These are phyloP conservation scores for Lipotes vexillifer DNA, from an alignment of 2,113 vertebrate genomes.

Conservation along the genomic window DNA sequence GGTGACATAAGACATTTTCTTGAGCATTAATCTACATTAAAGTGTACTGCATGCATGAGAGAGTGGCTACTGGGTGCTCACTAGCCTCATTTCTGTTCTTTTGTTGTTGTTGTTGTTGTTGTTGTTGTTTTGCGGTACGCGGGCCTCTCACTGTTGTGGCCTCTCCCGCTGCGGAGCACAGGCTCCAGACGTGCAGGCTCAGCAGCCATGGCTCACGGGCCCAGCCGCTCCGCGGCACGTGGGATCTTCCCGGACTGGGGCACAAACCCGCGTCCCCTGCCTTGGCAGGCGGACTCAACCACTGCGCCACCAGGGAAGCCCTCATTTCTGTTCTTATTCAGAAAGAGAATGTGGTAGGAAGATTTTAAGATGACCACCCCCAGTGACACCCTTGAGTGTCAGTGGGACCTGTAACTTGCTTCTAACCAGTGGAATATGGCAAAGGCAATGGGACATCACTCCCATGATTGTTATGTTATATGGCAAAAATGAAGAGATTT, in stretches of 20 bases:
- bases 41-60: background rate
- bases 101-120: no score
- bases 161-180: no score
- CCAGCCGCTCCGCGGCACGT: no score
- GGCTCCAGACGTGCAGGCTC: no score
- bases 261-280: no score
- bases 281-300: no score
- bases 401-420: background rate
- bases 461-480: background rate
- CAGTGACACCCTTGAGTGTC: background rate
- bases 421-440: background rate
- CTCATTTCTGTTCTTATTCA: background rate
- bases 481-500: background rate
- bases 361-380: background rate
- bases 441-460: background rate
- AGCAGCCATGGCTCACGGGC: accelerated
- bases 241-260: no score
- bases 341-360: background rate
- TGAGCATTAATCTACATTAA: background rate
- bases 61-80: background rate
- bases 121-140: no score
- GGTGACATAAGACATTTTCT: background rate
- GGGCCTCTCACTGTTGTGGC: no score
- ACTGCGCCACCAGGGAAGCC: no score
- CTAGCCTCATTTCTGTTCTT: background rate